These are phyloP conservation scores for Molanna angustata DNA, from an alignment of 2,888 invertebrate genomes.

Conservation along the genomic window DNA sequence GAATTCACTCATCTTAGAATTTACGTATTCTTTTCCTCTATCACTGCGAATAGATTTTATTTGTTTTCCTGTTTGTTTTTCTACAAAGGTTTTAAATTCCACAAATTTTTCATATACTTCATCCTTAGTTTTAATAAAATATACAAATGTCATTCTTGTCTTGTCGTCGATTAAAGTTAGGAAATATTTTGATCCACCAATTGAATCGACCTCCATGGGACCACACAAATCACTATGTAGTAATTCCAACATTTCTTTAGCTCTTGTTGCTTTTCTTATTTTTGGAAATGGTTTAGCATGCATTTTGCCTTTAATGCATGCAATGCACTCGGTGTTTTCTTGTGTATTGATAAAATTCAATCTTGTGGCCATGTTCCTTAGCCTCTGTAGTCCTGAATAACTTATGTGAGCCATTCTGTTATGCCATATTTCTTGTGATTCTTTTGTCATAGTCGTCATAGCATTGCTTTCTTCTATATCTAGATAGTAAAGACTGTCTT, in stretches of 20 bases:
- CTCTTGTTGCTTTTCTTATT: background rate
- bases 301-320: constrained; percentile 3
- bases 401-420: constrained; percentile 2
- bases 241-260: background rate
- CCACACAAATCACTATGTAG: constrained; percentile 1
- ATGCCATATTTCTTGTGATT: background rate
- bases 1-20: background rate
- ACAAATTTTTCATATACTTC: constrained; percentile 1
- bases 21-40: constrained; percentile 1
- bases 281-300: background rate
- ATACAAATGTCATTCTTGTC: constrained; percentile 1
- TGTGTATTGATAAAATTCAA: background rate
- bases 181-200: background rate
- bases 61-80: constrained; percentile 2
- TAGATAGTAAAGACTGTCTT: background rate
- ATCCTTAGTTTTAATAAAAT: background rate
- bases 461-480: background rate
- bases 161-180: background rate
- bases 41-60: constrained; percentile 2
- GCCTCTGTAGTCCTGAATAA: background rate
- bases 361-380: background rate
- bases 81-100: background rate
- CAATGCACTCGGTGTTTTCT: too few relatives aligned
- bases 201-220: constrained; percentile 1
- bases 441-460: background rate